Base-by-base conservation (phyloP, 2,797 vertebrate species). In the Sciurus vulgaris region DNA sequence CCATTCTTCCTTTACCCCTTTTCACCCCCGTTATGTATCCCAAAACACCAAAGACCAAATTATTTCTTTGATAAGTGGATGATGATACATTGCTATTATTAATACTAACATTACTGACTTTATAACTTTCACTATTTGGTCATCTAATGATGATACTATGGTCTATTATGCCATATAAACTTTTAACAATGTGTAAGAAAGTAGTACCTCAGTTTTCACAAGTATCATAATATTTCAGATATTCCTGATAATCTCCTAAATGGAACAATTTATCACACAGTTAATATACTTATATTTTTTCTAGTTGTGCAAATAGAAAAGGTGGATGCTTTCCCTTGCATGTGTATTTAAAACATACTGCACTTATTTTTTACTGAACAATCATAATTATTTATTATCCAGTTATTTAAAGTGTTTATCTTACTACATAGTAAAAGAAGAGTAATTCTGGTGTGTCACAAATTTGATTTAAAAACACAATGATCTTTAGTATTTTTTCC, bases 401-500 rank as follows among this genome's bases (percentile, higher is more conserved):
- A 93, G 49, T 96, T 26, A 33, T 44, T 33, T 28, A 61, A 1
- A 59, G 65, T 65, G 1, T 69, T 83, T 95, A 33, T 96, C 59
- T 96, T 51, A 49, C 44, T 81, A 61, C 33, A 77, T 65, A 94
- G n/a, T 88, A 74, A 96, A 81, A 24, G 26, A 11, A 82, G 26
- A 94, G 5, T 72, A 7, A 9, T 79, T 28, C 91, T 77, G 2
- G 0, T n/a, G 86, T 89, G 22, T 78, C 47, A 73, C 2, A 54
- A 33, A 4, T 59, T 65, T 89, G 17, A 93, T 94, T 97, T 97
- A 94, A 97, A 96, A 67, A 56, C 7, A 82, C 1, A 20, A 0
- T 26, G 70, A 74, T 26, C 63, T 97, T 88, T 96, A 38, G n/a
- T 47, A 72, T 74, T 74, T n/a, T 98, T 92, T 89, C 6, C 73